These are phyloP conservation scores for Sebastes iracundus DNA, from an alignment of 2,797 vertebrate genomes.

Conservation along the genomic window DNA sequence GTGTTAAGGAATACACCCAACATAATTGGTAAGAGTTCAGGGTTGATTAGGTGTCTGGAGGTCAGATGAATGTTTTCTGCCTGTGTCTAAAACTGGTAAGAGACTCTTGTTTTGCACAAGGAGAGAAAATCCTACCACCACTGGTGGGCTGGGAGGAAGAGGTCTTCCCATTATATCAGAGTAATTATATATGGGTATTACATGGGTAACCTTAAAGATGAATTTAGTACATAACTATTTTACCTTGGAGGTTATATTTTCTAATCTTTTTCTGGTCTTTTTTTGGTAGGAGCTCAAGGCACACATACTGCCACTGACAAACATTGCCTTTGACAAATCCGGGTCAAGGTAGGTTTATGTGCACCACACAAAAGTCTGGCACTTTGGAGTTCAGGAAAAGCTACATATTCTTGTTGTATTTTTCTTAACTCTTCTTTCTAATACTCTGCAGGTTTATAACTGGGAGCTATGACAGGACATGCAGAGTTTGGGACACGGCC, in stretches of 20 bases:
- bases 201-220: constrained; percentile 40
- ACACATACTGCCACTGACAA: constrained; percentile 94
- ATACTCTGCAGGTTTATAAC: constrained; percentile 90
- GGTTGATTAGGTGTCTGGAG: background rate
- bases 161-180: constrained; percentile 20
- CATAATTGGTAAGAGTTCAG: background rate
- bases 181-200: constrained; percentile 41
- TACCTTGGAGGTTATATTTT: constrained; percentile 8
- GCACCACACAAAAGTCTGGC: background rate
- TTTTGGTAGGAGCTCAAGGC: constrained; percentile 88
- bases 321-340: constrained; percentile 98
- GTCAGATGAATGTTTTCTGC: background rate
- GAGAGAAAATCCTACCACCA: background rate
- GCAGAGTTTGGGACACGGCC: constrained; percentile 93
- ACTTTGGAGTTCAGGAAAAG: background rate
- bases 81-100: background rate
- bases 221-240: constrained; percentile 37
- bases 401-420: background rate
- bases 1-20: background rate
- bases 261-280: constrained; percentile 1
- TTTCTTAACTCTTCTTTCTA: background rate
- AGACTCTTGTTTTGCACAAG: background rate
- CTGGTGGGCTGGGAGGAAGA: background rate
- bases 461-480: constrained; percentile 98
- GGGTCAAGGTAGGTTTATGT: constrained; percentile 89